Evolutionary conservation across 2,797 vertebrate genomes (phyloP).

Genomic region (Hylomyscus alleni): DNA sequence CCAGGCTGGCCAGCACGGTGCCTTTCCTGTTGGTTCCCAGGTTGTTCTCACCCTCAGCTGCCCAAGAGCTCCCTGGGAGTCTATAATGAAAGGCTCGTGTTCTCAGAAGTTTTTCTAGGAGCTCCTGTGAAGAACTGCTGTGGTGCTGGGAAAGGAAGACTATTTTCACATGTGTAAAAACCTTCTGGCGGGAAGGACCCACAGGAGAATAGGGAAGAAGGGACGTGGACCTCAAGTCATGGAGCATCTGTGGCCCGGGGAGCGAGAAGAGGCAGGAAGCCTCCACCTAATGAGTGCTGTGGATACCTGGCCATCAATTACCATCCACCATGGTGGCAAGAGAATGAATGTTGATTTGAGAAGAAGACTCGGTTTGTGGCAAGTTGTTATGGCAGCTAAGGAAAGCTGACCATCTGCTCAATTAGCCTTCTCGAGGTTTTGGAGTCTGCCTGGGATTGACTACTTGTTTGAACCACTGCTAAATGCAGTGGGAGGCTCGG

Average conservation of each 20-base stretch:
- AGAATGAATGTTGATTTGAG: too few relatives aligned
- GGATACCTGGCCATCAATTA: background rate
- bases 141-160: background rate
- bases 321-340: background rate
- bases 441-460: background rate
- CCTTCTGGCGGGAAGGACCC: background rate
- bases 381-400: background rate
- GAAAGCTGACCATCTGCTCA: background rate
- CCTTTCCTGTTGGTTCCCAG: background rate
- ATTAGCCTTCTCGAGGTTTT: background rate
- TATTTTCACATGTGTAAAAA: background rate
- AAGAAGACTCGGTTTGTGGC: background rate
- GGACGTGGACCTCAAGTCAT: background rate
- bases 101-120: background rate
- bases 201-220: background rate
- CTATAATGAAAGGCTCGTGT: background rate
- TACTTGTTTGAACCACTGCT: background rate
- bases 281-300: background rate
- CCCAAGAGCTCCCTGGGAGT: background rate
- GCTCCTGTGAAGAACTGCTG: background rate
- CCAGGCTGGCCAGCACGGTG: background rate
- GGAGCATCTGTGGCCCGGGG: rapidly evolving
- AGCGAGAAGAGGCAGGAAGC: background rate
- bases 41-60: background rate
- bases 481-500: too few relatives aligned